These are phyloP conservation scores for Rhincodon typus DNA, from an alignment of 2,797 vertebrate species.

Conservation along the genomic window DNA sequence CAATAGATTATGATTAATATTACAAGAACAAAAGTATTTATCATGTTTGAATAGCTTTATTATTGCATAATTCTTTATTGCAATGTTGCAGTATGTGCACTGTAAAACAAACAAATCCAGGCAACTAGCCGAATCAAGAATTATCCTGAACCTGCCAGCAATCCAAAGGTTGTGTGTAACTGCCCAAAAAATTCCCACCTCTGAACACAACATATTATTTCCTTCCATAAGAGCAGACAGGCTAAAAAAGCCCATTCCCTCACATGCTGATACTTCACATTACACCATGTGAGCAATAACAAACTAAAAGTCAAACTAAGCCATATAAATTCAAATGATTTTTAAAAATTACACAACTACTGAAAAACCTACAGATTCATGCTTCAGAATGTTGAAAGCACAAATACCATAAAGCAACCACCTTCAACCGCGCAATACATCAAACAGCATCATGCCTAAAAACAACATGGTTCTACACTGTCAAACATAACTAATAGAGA, in stretches of 20 bases:
- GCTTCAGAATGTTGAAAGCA: background rate
- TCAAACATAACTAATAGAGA: background rate
- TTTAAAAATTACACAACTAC: background rate
- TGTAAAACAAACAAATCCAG: background rate
- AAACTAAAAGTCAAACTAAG: background rate
- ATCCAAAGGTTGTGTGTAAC: background rate
- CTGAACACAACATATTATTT: background rate
- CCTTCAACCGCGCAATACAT: background rate
- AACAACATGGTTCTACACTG: background rate
- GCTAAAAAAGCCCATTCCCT: background rate
- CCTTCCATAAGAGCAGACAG: background rate
- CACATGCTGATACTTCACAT: background rate
- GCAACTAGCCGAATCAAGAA: background rate
- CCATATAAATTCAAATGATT: background rate
- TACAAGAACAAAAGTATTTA: background rate
- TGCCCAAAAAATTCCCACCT: background rate
- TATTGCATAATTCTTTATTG: background rate
- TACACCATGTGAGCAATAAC: background rate
- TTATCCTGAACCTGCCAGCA: background rate
- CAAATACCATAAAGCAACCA: background rate
- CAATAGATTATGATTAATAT: background rate
- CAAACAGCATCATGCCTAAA: background rate
- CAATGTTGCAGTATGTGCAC: background rate
- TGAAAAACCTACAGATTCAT: slow-evolving; percentile 2
- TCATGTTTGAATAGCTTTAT: background rate